phyloP scores from a whole-genome alignment of 2,797 vertebrate genomes.

The Ibycter americanus region DNA sequence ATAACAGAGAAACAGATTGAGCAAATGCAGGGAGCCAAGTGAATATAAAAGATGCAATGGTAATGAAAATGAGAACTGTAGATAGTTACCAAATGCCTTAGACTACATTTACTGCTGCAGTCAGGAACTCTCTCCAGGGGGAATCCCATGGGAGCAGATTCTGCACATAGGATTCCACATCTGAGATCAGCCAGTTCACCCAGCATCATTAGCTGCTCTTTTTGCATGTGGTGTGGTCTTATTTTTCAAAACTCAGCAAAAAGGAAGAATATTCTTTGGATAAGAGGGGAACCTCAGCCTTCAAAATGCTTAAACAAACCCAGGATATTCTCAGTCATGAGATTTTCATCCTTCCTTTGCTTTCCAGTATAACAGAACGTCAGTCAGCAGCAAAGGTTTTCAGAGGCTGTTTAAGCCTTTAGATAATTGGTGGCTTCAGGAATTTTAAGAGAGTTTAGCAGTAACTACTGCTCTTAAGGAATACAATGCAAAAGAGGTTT shows the following conservation, averaged over 20 bases:
- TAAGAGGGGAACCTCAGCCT: background rate
- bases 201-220: background rate
- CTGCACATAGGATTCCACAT: background rate
- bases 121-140: background rate
- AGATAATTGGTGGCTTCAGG: background rate
- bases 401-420: background rate
- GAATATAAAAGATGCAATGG: background rate
- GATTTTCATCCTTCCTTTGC: background rate
- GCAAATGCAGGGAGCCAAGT: background rate
- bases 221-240: background rate
- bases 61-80: background rate
- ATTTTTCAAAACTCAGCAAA: background rate
- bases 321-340: background rate
- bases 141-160: background rate
- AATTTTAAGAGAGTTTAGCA: background rate
- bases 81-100: background rate
- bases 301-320: background rate
- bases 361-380: background rate
- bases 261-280: background rate
- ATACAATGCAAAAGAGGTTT: background rate
- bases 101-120: background rate
- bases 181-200: background rate
- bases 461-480: background rate
- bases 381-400: background rate
- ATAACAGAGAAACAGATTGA: background rate